Evolutionary conservation across 2,888 invertebrate genomes (phyloP).

Genomic region (Sericinus montela): DNA sequence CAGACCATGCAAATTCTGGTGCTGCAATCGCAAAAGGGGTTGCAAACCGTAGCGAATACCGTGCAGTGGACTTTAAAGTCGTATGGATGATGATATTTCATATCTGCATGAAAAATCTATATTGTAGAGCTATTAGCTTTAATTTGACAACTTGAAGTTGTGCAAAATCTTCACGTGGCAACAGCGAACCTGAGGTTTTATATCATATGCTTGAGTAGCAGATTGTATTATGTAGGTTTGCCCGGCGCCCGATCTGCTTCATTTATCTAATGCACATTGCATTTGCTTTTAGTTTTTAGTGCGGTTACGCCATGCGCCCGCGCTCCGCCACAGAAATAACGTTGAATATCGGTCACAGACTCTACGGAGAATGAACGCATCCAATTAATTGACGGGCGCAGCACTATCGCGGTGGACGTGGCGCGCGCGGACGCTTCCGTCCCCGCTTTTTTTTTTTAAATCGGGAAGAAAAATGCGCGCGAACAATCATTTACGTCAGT

Average conservation of each 20-base stretch:
- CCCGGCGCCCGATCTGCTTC: conserved; percentile 44
- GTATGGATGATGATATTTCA: too few relatives aligned
- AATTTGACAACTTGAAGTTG: too few relatives aligned
- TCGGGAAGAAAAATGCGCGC: conserved; percentile 52
- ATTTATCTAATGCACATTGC: conserved; percentile 71
- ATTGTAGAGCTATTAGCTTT: too few relatives aligned
- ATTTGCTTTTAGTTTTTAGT: conserved; percentile 72
- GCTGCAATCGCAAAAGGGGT: too few relatives aligned
- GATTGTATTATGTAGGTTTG: conserved; percentile 18
- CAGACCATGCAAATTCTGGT: too few relatives aligned
- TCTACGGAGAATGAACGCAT: conserved; percentile 59
- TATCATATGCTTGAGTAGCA: conserved; percentile 19
- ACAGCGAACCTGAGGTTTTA: conserved; percentile 28
- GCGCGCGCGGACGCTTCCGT: conserved; percentile 69
- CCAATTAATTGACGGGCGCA: conserved; percentile 62
- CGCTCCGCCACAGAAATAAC: conserved; percentile 70
- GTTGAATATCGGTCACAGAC: conserved; percentile 76
- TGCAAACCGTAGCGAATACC: too few relatives aligned
- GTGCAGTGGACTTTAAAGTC: too few relatives aligned
- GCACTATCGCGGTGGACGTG: conserved; percentile 60
- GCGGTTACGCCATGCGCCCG: conserved; percentile 64
- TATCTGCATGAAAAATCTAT: too few relatives aligned
- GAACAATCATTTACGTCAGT: conserved; percentile 34
- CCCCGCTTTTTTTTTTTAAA: conserved; percentile 38
- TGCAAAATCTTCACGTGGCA: conserved; percentile 3